Base-by-base conservation (phyloP, 2,113 vertebrate species). In the Mustela nigripes region DNA sequence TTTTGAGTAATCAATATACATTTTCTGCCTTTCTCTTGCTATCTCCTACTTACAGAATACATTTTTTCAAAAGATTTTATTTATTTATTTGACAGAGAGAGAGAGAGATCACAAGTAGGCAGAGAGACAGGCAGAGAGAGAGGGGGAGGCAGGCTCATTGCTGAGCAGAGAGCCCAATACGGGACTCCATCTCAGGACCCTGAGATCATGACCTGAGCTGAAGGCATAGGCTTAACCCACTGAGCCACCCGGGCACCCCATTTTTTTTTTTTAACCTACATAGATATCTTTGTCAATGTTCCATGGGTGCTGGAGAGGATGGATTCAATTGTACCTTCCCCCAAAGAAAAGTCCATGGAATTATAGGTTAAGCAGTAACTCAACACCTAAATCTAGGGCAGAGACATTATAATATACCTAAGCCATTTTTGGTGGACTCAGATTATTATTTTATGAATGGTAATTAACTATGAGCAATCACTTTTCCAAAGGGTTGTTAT, bases 1-100 rank as follows among this genome's bases (percentile, higher is more conserved):
- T 94, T 62, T 74, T 93, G 33, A 91, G 31, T 42, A 91, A 91
- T 90, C 50, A 24, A 2, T 89, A 50, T 74, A 91, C 21, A 87
- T 76, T 86, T 73, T 67, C 48, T 92, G 48, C 26, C 81, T 95
- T 82, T 87, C 33, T 91, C 26, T 50, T 69, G 19, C 82, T 95
- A 90, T 74, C 4, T 73, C 4, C 31, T 86, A 93, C 73, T 87
- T 93, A 67, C 9, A 81, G 28, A 76, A 33, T 85, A 19, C 56
- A 50, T 85, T 36, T 65, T 65, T 85, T 42, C 50, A 15, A 60
- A 53, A 53, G 14, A 53, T 53, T 16, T 53, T 53, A 53, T 16
- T 53, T 53, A 16, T 53, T 53, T 53, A 53, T 53, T 53, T 53
- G 50, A 53, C 50, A 53, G 14, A 53, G 50, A 53, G 39, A 39